Evolutionary conservation across 1,140 invertebrate species (phyloP), one percentile per base, ranked within the genome.

Genomic region (Drosophila fuyamai): DNA sequence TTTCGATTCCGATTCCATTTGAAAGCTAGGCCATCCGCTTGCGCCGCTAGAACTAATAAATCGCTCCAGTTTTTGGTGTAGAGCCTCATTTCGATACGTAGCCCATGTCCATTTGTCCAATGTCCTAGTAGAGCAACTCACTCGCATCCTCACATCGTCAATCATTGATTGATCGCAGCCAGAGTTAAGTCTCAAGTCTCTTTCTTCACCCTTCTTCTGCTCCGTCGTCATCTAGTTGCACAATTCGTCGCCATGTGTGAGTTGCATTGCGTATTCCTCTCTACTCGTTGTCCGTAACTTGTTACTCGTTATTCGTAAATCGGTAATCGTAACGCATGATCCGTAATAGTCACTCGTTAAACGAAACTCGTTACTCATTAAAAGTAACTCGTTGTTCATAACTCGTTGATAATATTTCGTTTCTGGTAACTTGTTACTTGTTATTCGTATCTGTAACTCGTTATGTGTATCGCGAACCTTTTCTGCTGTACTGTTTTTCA

Each of bases 1-100:
- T 63, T 3, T 2, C 29, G 66, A 54, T 56, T 23, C 48, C 66
- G 66, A 67, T 55, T 23, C 61, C 75, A 85, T 84, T 81, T 63
- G 77, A 88, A 79, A 82, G 82, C 82, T 85, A 77, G 62, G 79
- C 67, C 53, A 66, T 66, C 38, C 77, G 50, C 70, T 83, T 83
- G 85, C 88, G 82, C 66, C 75, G 90, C 91, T 92, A 92, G 91
- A 92, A 92, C 91, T 92, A 92, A 92, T 92, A 92, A 73, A 92
- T 70, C 83, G 91, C 81, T 81, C 62, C 76, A 85, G 75, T 81
- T 92, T 38, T 68, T 68, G 47, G 65, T 91, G 83, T 89, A 71
- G 86, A 88, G 90, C 71, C 61, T 66, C 47, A 66, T 66, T 40
- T 48, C 35, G 51, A 43, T 38, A 23, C 44, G 53, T 75, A 55